Evolutionary conservation across 1,140 invertebrate species (phyloP).

Genomic region (Listronotus bonariensis): DNA sequence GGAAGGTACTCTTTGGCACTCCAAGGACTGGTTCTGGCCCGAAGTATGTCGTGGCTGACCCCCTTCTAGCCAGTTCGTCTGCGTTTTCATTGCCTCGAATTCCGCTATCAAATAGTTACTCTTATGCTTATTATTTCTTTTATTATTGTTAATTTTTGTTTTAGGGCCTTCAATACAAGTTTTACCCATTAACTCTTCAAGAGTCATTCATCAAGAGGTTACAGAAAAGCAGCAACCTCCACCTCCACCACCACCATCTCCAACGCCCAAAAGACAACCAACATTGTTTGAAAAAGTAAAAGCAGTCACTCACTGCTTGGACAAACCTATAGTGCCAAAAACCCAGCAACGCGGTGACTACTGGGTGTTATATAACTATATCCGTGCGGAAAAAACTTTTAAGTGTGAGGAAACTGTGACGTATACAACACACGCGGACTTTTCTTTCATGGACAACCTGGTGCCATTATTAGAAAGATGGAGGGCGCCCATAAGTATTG

Average conservation of each 20-base stretch:
- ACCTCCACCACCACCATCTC: slow-evolving; percentile 6
- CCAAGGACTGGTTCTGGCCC: no score
- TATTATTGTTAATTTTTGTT: slow-evolving; percentile 4
- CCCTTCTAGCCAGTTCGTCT: no score
- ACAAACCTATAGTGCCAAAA: slow-evolving; percentile 65
- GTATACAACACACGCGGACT: slow-evolving; percentile 90
- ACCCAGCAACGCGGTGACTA: slow-evolving; percentile 82
- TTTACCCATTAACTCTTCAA: not conserved
- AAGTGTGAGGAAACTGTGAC: slow-evolving; percentile 88
- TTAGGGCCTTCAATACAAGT: slow-evolving; percentile 10
- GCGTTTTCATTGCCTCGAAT: no score
- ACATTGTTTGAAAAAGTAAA: slow-evolving; percentile 53
- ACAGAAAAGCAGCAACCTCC: not conserved
- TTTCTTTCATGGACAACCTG: slow-evolving; percentile 88
- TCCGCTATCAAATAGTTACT: no score
- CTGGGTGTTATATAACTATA: slow-evolving; percentile 89
- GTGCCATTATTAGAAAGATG: slow-evolving; percentile 77
- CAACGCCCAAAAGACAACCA: slow-evolving; percentile 8
- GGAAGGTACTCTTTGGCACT: no score
- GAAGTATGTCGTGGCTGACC: no score
- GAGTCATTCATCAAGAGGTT: no score
- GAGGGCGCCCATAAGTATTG: slow-evolving; percentile 73
- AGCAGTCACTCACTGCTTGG: slow-evolving; percentile 66
- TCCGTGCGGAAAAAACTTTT: slow-evolving; percentile 72
- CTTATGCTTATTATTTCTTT: no score